Evolutionary conservation across 2,797 vertebrate species (phyloP).

Genomic region (Typhlichthys subterraneus): DNA sequence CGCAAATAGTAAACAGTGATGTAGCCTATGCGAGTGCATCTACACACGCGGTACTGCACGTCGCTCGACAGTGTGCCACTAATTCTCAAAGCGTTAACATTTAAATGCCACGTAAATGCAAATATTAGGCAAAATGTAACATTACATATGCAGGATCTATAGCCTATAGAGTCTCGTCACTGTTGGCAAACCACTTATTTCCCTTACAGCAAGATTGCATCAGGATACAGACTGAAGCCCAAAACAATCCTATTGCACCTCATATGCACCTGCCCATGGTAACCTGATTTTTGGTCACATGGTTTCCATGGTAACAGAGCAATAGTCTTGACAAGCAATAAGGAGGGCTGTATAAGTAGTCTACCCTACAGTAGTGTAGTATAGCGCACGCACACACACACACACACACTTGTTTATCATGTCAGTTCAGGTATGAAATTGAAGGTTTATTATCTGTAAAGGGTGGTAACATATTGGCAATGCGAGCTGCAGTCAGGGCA

Average conservation of each 20-base stretch:
- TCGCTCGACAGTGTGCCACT: too few relatives aligned
- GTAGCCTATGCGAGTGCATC: background rate
- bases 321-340: slow-evolving; percentile 69
- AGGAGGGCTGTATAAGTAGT: slow-evolving; percentile 57
- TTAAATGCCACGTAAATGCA: slow-evolving; percentile 8
- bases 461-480: slow-evolving; percentile 19
- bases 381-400: slow-evolving; percentile 4
- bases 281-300: slow-evolving; percentile 73
- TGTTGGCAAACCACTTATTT: slow-evolving; percentile 27
- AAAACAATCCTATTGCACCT: slow-evolving; percentile 60
- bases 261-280: slow-evolving; percentile 74
- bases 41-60: background rate
- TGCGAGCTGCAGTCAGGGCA: slow-evolving; percentile 32
- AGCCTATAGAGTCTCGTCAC: slow-evolving; percentile 2
- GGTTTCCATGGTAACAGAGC: slow-evolving; percentile 80
- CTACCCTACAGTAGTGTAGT: slow-evolving; percentile 22
- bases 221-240: slow-evolving; percentile 49
- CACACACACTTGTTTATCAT: slow-evolving; percentile 17
- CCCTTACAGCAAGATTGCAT: slow-evolving; percentile 62
- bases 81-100: background rate
- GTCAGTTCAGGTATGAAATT: slow-evolving; percentile 36
- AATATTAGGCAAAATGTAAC: background rate
- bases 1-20: slow-evolving; percentile 4
- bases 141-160: slow-evolving; percentile 1
- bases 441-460: slow-evolving; percentile 37